Evolutionary conservation across 2,113 vertebrate species (phyloP), one percentile per base, ranked within the genome.

Genomic region (Plestiodon gilberti): DNA sequence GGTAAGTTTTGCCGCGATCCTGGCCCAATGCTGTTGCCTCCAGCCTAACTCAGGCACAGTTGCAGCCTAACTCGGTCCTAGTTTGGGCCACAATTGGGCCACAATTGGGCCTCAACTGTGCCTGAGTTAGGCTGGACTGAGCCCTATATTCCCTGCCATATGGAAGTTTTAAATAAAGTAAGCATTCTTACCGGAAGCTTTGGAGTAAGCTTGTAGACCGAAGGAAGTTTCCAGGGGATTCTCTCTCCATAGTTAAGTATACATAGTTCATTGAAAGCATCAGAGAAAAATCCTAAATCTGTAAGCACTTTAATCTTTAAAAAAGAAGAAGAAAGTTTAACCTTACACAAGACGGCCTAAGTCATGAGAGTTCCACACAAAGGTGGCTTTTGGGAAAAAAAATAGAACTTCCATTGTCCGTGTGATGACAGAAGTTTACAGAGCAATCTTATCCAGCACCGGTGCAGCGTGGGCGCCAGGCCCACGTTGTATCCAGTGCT

Each of bases 261-360:
- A 22, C 30, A 86, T 2, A 97, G 13, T 75, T 97, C 97, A 91
- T 94, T 61, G 91, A 95, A 97, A 74, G 97, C 97, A 84, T 97
- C 96, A 0, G 84, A 91, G 94, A 97, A 97, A 90, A 97, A 96
- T 85, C 94, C 89, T 90, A 96, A 91, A 78, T 97, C 97, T 91
- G 93, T 90, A 70, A 97, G 96, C 35, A 96, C 94, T 93, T 96
- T 95, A 30, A 96, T 85, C 97, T 97, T 80, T 82, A 88, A 94
- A 94, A 61, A 84, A 93, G 91, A 35, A 90, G 75, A 20, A 94
- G 65, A 92, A 40, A 14, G 35, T 73, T 86, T 48, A 83, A 0
- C 88, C 89, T 86, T 82, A 35, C 23, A 81, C 14, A 33, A 61
- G 33, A 78, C 57, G 17, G 48, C 7, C 17, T 20, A 6, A 61